Base-by-base conservation (phyloP, 2,888 invertebrate genomes). In the Muschampia plurimacula region DNA sequence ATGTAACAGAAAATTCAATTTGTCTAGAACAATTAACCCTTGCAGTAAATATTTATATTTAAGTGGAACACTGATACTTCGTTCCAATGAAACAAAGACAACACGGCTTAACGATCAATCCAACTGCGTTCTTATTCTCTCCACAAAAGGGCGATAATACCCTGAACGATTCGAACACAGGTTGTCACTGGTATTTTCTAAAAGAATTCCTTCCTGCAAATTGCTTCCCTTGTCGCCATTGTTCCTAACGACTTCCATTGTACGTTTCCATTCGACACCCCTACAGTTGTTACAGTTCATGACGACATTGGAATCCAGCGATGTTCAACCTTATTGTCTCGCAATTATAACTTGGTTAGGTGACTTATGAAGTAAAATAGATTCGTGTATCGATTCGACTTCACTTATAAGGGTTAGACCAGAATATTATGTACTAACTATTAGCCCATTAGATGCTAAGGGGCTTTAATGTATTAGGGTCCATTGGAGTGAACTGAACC, bases 221-320 rank as follows among this genome's bases (percentile, higher is more conserved):
- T 86, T 86, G 84, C 82, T 80, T 79, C 78, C 81, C 80, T 73
- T 78, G 75, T 76, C 76, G 78, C 79, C 80, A 82, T 76, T 80
- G 77, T 78, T 79, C 77, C 78, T 86, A 87, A 87, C 86, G 85
- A 88, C 77, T 73, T 75, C 80, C 80, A 86, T 87, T 86, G 82
- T 82, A 76, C 74, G 73, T 75, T 75, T 78, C 75, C 79, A 77
- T 77, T 77, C 77, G 73, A 75, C 71, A 67, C 65, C 73, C 64
- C 49, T 59, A 66, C 66, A 71, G 65, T 71, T 71, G 65, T 71
- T 71, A 65, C 71, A 66, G 39, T 66, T 66, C 71, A 71, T 46
- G 71, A 71, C 36, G 57, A 28, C 46, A 22, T 9, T 41, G 36
- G 36, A 46, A 15, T 59, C 65, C 36, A 46, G 52, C 57, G 55